Conservation (phyloP, 2,113 vertebrate genomes). For the Semnornis frantzii region DNA sequence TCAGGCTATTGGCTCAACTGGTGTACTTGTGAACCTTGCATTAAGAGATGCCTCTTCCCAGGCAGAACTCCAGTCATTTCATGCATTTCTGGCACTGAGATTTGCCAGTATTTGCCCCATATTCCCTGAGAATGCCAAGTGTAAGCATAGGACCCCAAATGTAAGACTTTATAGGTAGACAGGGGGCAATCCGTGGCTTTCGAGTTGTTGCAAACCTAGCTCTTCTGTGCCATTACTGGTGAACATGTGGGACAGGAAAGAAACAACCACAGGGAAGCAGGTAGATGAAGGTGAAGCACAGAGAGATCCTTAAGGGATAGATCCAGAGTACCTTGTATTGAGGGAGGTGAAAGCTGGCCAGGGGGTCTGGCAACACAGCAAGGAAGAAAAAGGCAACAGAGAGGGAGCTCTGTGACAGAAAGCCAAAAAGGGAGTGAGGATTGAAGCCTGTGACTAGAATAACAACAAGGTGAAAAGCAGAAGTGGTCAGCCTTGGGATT, state of each 20-base stretch:
- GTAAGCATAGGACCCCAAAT: neutral
- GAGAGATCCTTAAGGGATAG: neutral
- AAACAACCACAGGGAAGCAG: neutral
- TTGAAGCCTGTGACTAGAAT: neutral
- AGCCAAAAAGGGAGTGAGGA: neutral
- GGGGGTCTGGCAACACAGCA: neutral
- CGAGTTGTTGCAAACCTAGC: neutral
- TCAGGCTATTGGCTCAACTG: neutral
- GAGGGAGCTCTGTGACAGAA: neutral
- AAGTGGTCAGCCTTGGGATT: neutral
- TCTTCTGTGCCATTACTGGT: neutral
- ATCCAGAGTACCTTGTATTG: neutral
- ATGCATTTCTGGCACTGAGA: neutral
- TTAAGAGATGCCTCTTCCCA: neutral
- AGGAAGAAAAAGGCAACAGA: neutral
- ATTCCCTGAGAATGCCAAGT: neutral
- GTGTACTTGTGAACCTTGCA: neutral
- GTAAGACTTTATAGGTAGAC: neutral
- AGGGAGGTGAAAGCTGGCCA: neutral
- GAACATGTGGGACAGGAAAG: neutral
- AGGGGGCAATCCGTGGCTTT: neutral
- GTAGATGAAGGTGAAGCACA: neutral
- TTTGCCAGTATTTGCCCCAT: neutral
- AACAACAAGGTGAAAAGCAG: neutral
- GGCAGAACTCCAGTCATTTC: neutral